These are phyloP conservation scores for Siniperca scherzeri DNA, from an alignment of 2,797 vertebrate species.

Conservation along the genomic window DNA sequence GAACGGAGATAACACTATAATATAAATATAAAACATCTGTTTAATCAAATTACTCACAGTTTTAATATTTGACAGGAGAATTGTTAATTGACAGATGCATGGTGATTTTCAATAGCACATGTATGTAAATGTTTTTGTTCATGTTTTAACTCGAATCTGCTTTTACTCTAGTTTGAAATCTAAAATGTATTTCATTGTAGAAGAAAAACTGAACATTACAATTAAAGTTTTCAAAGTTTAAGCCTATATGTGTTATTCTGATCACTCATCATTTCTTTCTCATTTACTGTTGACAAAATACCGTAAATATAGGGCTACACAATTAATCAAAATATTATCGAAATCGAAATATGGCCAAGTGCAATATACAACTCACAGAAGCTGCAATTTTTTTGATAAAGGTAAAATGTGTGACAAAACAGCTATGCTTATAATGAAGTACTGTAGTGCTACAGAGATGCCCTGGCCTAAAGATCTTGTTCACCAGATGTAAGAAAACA, in stretches of 20 bases:
- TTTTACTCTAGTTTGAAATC: neutral
- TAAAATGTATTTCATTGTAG: neutral
- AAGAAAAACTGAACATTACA: neutral
- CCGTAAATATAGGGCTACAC: too few species aligned
- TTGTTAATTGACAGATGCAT: neutral
- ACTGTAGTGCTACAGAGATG: too few species aligned
- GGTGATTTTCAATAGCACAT: neutral
- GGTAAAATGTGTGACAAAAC: too few species aligned
- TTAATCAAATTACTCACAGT: neutral
- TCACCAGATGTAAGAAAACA: too few species aligned
- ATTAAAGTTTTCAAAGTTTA: neutral
- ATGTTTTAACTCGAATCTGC: neutral
- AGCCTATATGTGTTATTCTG: neutral
- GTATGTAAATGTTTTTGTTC: neutral
- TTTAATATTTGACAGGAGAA: neutral
- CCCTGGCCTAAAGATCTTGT: too few species aligned
- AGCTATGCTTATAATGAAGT: too few species aligned
- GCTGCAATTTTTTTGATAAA: too few species aligned
- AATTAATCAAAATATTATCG: too few species aligned
- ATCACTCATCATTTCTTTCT: neutral
- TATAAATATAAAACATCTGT: neutral
- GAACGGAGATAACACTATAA: conserved; percentile 5
- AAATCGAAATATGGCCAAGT: too few species aligned
- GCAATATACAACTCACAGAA: too few species aligned
- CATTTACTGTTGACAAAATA: neutral